Base-by-base conservation (phyloP, 1,140 invertebrate genomes). In the Lucilia sericata region DNA sequence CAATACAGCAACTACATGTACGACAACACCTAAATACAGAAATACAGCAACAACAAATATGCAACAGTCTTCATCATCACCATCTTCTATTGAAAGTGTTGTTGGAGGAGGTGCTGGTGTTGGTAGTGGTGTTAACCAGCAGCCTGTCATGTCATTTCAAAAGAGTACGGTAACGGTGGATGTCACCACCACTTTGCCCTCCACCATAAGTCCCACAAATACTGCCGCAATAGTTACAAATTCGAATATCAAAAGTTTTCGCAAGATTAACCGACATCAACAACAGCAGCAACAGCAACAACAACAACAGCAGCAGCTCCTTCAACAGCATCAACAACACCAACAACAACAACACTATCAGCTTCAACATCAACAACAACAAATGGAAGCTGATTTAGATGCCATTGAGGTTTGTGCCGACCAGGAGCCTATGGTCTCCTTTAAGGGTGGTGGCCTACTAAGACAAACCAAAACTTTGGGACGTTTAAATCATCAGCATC, bases 341-440 rank as follows among this genome's bases (percentile, higher is more conserved):
- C 74, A 84, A 19, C 76, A 82, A 49, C 84, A 84, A 70, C 74
- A 84, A 19, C 76, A 65, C 9, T 25, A 21, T 19, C 51, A 65
- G 42, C 84, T 82, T 0, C 74, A 84, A 78, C 34, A 84, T 36
- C 19, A 55, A 60, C 86, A 14, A 85, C 85, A 0, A 85, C 87
- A 65, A 25, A 25, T 80, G 42, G 42, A 47, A 19, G 86, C 89
- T 14, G 89, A 91, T 86, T 88, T 88, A 34, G 88, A 91, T 84
- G 88, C 89, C 83, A 91, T 91, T 10, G 89, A 91, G 74, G 86
- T 91, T 3, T 91, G 89, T 86, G 47, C 42, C 25, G 85, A 89
- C 87, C 84, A 87, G 85, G 60, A 88, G 83, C 86, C 82, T 10
- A 47, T 83, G 25, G 49, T 30, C 25, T 42, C 83, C 14, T 81